phyloP scores from a whole-genome alignment of 2,888 invertebrate genomes.

The Megamerina dolium region DNA sequence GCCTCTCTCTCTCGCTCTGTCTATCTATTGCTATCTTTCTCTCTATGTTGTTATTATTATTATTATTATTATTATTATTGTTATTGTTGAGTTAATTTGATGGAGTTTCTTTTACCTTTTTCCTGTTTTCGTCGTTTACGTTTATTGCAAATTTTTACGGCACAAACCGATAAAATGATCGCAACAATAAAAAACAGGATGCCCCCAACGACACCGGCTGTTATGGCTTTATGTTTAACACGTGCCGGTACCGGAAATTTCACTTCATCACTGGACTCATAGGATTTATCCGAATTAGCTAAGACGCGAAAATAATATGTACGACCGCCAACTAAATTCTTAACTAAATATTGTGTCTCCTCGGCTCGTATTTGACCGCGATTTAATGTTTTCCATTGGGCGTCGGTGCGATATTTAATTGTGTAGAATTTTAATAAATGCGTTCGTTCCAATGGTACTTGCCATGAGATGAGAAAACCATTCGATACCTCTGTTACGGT shows the following conservation, averaged over 20 bases:
- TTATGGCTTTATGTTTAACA: conserved; percentile 91
- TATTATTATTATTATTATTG: no score
- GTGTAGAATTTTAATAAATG: conserved; percentile 82
- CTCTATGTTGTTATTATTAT: no score
- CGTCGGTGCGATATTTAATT: conserved; percentile 86
- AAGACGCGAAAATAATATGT: conserved; percentile 89
- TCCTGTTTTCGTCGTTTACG: conserved; percentile 94
- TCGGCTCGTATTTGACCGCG: conserved; percentile 83
- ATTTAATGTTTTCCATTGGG: conserved; percentile 82
- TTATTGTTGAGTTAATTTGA: no score
- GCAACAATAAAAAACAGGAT: conserved; percentile 96
- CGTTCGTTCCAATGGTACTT: conserved; percentile 73
- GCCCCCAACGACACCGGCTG: conserved; percentile 93
- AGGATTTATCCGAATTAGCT: conserved; percentile 80
- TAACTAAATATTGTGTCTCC: conserved; percentile 87
- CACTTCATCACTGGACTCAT: conserved; percentile 81
- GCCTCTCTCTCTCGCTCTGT: no score
- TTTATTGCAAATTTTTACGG: conserved; percentile 97
- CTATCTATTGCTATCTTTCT: no score
- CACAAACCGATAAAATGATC: conserved; percentile 93
- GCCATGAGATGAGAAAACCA: conserved; percentile 88
- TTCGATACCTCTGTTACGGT: conserved; percentile 84
- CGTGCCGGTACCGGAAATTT: conserved; percentile 85
- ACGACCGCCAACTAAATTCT: conserved; percentile 84
- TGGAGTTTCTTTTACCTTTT: conserved; percentile 89